Evolutionary conservation across 2,888 invertebrate species (phyloP).

Genomic region (Clusia tigrina): DNA sequence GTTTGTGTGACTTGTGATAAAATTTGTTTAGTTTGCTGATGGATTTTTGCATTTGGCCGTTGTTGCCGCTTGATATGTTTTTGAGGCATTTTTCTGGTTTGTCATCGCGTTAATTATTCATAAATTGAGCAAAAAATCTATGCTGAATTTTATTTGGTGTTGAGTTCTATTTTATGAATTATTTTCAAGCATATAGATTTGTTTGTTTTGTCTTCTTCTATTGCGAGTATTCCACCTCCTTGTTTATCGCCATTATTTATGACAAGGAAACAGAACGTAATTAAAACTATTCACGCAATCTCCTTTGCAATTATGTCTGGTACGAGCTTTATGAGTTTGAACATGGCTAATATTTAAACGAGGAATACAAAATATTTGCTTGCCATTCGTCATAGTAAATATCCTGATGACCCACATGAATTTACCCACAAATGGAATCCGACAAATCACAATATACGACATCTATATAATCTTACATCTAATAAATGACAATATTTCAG

Average conservation of each 20-base stretch:
- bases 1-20: slow-evolving; percentile 15
- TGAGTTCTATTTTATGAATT: too few relatives aligned
- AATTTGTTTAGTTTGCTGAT: slow-evolving; percentile 28
- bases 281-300: slow-evolving; percentile 26
- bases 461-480: too few relatives aligned
- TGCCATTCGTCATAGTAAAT: too few relatives aligned
- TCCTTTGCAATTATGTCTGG: not conserved
- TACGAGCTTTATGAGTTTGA: not conserved
- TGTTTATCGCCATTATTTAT: slow-evolving; percentile 21
- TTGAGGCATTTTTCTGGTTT: slow-evolving; percentile 33
- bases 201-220: slow-evolving; percentile 43
- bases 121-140: slow-evolving; percentile 49
- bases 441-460: too few relatives aligned
- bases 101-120: slow-evolving; percentile 52
- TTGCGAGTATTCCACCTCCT: slow-evolving; percentile 49
- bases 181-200: too few relatives aligned
- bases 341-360: too few relatives aligned
- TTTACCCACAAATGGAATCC: too few relatives aligned
- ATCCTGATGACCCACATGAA: too few relatives aligned
- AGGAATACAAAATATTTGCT: too few relatives aligned
- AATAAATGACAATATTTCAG: too few relatives aligned
- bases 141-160: slow-evolving; percentile 27
- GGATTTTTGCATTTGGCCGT: slow-evolving; percentile 29
- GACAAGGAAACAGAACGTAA: slow-evolving; percentile 10
- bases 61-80: not conserved